Evolutionary conservation across 53 echinoderm and acorn worm species (phyloP).

Genomic region (Paelopatides confundens): DNA sequence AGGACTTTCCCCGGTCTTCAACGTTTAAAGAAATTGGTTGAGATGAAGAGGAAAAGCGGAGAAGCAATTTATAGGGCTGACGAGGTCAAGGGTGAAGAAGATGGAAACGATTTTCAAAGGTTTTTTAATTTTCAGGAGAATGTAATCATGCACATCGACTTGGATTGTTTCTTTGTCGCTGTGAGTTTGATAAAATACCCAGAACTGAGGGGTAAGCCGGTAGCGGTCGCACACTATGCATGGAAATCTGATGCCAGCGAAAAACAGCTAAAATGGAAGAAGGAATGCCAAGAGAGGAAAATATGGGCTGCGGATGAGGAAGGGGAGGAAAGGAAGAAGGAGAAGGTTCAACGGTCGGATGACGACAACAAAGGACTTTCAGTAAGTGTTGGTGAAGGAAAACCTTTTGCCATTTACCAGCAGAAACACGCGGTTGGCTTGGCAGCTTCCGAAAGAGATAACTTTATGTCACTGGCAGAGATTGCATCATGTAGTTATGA

Average conservation of each 20-base stretch:
- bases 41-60: background rate
- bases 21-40: constrained; percentile 45
- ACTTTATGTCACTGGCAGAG: constrained; percentile 90
- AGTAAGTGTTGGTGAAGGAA: background rate
- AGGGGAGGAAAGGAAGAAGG: background rate
- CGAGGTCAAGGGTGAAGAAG: background rate
- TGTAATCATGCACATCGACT: constrained; percentile 94
- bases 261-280: constrained; percentile 60
- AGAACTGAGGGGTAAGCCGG: constrained; percentile 88
- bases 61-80: background rate
- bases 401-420: background rate
- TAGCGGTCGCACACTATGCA: constrained; percentile 91
- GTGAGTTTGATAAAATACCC: constrained; percentile 88
- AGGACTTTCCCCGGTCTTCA: constrained; percentile 79
- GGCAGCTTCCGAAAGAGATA: constrained; percentile 45
- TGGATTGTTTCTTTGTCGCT: constrained; percentile 99
- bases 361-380: background rate
- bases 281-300: constrained; percentile 69
- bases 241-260: constrained; percentile 67
- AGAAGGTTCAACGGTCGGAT: background rate
- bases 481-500: constrained; percentile 97
- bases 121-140: background rate
- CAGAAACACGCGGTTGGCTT: background rate
- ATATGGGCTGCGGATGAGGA: background rate
- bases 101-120: background rate